Percentiles rank a stretch among this genome's conserved stretches.
Evolutionary conservation across 2,797 vertebrate species (phyloP).

Genomic region (Pogoniulus pusillus): DNA sequence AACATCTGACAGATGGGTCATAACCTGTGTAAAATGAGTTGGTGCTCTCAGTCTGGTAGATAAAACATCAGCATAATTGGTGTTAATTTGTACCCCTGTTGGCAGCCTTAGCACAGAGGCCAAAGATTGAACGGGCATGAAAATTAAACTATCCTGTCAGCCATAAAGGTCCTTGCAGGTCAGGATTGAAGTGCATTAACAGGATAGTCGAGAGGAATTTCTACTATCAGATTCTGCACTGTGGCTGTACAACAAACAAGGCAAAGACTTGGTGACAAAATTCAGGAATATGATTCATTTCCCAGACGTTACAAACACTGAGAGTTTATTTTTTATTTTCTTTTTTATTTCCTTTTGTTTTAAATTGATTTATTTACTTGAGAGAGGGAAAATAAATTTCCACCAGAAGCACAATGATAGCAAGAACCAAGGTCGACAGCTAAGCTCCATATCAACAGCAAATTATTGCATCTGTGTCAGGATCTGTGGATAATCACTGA

Average conservation of each 20-base stretch:
- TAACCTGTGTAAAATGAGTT: constrained; percentile 69
- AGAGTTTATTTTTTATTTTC: not conserved
- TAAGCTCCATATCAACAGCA: not conserved
- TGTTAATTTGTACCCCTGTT: constrained; percentile 76
- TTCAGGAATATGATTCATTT: not conserved
- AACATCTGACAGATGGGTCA: constrained; percentile 68
- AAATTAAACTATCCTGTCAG: constrained; percentile 62
- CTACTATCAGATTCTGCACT: not conserved
- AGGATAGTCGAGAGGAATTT: constrained; percentile 37
- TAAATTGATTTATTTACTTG: not conserved
- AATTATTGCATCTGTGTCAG: not conserved
- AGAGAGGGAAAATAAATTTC: not conserved
- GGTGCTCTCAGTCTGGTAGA: constrained; percentile 55
- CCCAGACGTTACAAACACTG: not conserved
- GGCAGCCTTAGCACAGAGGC: constrained; percentile 68
- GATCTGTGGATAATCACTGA: not conserved
- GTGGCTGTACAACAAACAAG: not conserved
- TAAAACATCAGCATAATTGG: constrained; percentile 75
- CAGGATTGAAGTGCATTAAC: constrained; percentile 65
- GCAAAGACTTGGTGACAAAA: not conserved
- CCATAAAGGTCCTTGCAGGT: constrained; percentile 58
- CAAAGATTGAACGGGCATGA: constrained; percentile 69
- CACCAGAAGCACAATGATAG: not conserved
- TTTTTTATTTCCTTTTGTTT: not conserved
- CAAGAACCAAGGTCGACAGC: not conserved